phyloP scores from a whole-genome alignment of 2,888 invertebrate genomes.

The Acanthosoma haemorrhoidale region DNA sequence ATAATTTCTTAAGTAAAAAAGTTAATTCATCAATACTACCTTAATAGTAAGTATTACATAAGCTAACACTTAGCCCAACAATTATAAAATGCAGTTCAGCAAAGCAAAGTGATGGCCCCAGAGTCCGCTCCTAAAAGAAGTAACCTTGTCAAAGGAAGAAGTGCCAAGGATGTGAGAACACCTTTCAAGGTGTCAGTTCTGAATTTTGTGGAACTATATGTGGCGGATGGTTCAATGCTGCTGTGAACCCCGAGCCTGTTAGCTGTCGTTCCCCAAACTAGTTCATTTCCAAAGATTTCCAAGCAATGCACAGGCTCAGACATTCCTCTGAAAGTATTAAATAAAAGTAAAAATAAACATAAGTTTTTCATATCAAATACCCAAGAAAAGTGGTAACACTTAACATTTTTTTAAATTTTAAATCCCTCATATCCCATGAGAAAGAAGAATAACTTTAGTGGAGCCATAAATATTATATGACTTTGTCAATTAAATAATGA shows the following conservation, averaged over 20 bases:
- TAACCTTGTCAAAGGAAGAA: constrained; percentile 83
- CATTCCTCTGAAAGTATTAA: constrained; percentile 60
- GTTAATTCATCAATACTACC: too few relatives aligned
- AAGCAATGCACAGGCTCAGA: constrained; percentile 91
- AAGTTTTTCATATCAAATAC: not conserved
- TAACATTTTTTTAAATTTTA: too few relatives aligned
- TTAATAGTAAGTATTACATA: too few relatives aligned
- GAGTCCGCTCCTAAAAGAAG: constrained; percentile 88
- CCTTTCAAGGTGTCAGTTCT: constrained; percentile 87
- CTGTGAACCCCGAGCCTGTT: constrained; percentile 87
- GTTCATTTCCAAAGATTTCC: constrained; percentile 62
- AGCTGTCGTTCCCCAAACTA: constrained; percentile 87
- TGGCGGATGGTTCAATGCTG: constrained; percentile 62
- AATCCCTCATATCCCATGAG: too few relatives aligned
- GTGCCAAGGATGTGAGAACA: constrained; percentile 81
- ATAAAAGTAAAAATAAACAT: not conserved
- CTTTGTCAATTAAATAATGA: too few relatives aligned
- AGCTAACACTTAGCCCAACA: too few relatives aligned
- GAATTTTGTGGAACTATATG: constrained; percentile 77
- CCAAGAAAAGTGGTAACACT: not conserved
- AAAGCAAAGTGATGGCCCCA: constrained; percentile 75
- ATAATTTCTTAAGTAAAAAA: too few relatives aligned
- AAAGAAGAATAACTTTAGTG: too few relatives aligned
- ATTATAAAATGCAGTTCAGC: constrained; percentile 50
- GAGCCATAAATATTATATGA: too few relatives aligned